Conservation (phyloP, 2,113 vertebrate genomes). For the Gorsachius goisagi region DNA sequence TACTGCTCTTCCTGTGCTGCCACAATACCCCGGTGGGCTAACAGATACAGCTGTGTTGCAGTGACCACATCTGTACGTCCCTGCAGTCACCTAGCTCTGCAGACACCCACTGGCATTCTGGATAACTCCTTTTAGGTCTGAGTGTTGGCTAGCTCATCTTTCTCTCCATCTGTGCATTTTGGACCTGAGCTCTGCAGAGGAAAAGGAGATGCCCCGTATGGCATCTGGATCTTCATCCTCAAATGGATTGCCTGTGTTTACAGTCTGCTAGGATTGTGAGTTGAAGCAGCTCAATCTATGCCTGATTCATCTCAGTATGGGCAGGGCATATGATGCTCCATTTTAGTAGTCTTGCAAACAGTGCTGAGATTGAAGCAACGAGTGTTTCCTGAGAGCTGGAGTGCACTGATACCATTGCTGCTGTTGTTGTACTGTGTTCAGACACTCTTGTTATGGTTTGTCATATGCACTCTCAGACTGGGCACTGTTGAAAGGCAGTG, state of each 20-base stretch:
- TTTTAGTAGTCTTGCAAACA: neutral
- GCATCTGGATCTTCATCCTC: neutral
- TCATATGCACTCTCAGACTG: neutral
- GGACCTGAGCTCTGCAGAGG: neutral
- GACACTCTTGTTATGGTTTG: neutral
- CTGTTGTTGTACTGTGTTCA: neutral
- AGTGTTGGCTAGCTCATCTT: neutral
- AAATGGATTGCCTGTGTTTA: neutral
- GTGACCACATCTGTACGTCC: neutral
- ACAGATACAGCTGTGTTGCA: neutral
- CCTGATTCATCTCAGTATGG: neutral
- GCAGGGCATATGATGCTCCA: neutral
- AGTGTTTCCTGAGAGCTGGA: neutral
- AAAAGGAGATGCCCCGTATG: neutral
- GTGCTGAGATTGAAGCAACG: neutral
- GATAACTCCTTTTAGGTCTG: neutral
- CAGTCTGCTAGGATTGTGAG: neutral
- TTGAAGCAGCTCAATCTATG: accelerated
- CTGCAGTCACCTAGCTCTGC: neutral
- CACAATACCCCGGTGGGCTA: neutral
- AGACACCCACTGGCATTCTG: neutral
- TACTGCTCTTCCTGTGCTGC: neutral
- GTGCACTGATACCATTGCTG: neutral
- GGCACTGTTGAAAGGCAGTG: neutral
- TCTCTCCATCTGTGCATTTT: neutral